Percentiles rank a stretch among this genome's conserved stretches.
phyloP scores from a whole-genome alignment of 2,797 vertebrate genomes.

The Sandelia bainsii region DNA sequence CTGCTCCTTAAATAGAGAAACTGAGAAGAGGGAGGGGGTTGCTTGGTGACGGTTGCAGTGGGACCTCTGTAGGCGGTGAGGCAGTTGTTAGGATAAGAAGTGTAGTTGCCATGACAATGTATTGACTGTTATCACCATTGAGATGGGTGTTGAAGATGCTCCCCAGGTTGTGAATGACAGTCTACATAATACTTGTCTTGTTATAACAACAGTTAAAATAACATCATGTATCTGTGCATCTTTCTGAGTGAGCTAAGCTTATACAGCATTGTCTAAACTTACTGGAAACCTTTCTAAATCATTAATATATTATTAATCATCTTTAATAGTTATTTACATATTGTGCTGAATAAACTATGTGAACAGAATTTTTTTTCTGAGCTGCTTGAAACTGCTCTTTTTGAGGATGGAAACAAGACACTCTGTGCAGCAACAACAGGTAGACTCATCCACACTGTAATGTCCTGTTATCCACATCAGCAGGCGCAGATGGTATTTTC shows the following conservation, averaged over 20 bases:
- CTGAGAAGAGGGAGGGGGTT: slow-evolving; percentile 77
- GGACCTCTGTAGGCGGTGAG: slow-evolving; percentile 80
- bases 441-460: slow-evolving; percentile 37
- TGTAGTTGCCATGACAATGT: slow-evolving; percentile 81
- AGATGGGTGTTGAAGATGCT: slow-evolving; percentile 78
- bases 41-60: slow-evolving; percentile 84
- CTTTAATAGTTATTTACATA: not conserved
- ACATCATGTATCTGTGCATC: not conserved
- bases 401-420: slow-evolving; percentile 47
- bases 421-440: slow-evolving; percentile 53
- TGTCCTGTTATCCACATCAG: slow-evolving; percentile 52
- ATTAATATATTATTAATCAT: not conserved
- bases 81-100: slow-evolving; percentile 82
- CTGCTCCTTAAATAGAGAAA: slow-evolving; percentile 81
- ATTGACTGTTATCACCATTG: slow-evolving; percentile 73
- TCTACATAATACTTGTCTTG: slow-evolving; percentile 42
- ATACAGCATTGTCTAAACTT: not conserved
- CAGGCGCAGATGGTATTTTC: slow-evolving; percentile 68
- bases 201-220: slow-evolving; percentile 33
- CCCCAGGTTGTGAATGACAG: slow-evolving; percentile 75
- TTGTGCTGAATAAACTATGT: slow-evolving; percentile 9
- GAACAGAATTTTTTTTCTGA: slow-evolving; percentile 22
- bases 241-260: not conserved
- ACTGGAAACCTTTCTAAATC: not conserved
- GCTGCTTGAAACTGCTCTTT: slow-evolving; percentile 25